phyloP scores from a whole-genome alignment of 2,113 vertebrate species.

The Tragelaphus imberbis region DNA sequence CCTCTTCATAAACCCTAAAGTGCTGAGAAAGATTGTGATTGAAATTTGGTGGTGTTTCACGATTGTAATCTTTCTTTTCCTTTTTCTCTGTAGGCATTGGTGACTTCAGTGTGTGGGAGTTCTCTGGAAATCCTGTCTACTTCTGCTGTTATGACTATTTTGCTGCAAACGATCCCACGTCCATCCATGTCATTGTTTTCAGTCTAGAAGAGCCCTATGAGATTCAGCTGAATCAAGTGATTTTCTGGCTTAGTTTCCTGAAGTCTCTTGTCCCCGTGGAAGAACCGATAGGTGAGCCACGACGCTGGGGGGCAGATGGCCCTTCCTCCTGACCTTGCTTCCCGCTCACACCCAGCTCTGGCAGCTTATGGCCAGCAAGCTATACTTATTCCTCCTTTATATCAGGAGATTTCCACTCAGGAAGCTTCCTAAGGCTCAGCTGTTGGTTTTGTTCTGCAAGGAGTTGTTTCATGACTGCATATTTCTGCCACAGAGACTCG shows the following conservation, averaged over 20 bases:
- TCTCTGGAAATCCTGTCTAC: slow-evolving; percentile 96
- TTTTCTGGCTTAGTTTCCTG: slow-evolving; percentile 96
- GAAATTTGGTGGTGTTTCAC: background rate
- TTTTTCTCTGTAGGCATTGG: slow-evolving; percentile 86
- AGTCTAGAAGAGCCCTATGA: slow-evolving; percentile 97
- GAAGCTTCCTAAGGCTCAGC: background rate
- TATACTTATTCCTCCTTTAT: background rate
- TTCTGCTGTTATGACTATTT: slow-evolving; percentile 98
- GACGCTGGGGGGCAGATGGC: background rate
- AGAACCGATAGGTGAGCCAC: slow-evolving; percentile 87
- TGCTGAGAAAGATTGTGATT: background rate
- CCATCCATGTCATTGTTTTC: slow-evolving; percentile 93
- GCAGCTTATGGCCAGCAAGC: fast-evolving
- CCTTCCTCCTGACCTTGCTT: fast-evolving
- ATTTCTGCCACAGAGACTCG: background rate
- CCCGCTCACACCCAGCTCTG: background rate
- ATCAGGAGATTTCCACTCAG: background rate
- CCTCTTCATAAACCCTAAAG: background rate
- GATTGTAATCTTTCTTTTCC: background rate
- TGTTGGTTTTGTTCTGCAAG: background rate
- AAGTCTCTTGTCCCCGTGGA: slow-evolving; percentile 91
- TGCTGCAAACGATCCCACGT: slow-evolving; percentile 91
- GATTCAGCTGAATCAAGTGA: slow-evolving; percentile 94
- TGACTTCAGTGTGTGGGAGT: slow-evolving; percentile 98
- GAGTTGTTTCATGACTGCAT: background rate